A percentile compares a stretch with the other conserved stretches of the same genome.
phyloP scores from a whole-genome alignment of 1,140 invertebrate genomes.

The Drosophila tristis region DNA sequence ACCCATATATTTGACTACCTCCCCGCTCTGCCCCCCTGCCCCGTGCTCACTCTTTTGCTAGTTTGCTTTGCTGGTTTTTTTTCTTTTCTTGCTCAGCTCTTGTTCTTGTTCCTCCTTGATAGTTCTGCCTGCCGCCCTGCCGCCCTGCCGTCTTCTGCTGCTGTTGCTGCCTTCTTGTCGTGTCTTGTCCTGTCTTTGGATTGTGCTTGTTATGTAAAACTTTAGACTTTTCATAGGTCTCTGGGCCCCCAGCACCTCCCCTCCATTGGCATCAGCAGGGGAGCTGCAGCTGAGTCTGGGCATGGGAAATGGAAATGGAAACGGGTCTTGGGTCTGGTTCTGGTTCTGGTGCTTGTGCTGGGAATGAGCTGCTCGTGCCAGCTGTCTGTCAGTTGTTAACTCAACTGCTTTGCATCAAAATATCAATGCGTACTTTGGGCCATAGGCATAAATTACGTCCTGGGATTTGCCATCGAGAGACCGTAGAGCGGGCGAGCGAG shows the following conservation, averaged over 20 bases:
- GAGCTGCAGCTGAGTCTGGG: too few species aligned
- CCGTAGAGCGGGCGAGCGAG: too few species aligned
- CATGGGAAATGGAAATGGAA: too few species aligned
- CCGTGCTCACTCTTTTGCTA: constrained; percentile 16
- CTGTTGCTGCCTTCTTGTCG: constrained; percentile 10
- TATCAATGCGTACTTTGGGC: constrained; percentile 68
- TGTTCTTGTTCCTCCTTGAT: not conserved
- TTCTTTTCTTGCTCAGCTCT: constrained; percentile 11
- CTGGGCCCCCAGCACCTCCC: not conserved
- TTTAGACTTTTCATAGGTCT: constrained; percentile 52
- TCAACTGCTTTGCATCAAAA: constrained; percentile 77
- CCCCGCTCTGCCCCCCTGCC: constrained; percentile 14
- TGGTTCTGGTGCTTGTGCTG: not conserved
- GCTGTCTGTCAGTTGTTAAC: constrained; percentile 63
- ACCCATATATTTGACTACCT: constrained; percentile 57
- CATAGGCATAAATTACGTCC: constrained; percentile 70
- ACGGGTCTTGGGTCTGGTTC: constrained; percentile 4
- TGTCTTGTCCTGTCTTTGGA: constrained; percentile 50
- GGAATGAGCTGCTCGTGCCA: constrained; percentile 11
- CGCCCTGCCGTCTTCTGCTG: too few species aligned
- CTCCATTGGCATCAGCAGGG: not conserved
- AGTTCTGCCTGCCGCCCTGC: too few species aligned
- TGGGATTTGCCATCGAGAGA: constrained; percentile 18
- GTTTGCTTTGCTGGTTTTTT: constrained; percentile 4
- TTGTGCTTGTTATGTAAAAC: constrained; percentile 65